Evolutionary conservation across 1,140 invertebrate species (phyloP).

Genomic region (Lordiphosa collinella): DNA sequence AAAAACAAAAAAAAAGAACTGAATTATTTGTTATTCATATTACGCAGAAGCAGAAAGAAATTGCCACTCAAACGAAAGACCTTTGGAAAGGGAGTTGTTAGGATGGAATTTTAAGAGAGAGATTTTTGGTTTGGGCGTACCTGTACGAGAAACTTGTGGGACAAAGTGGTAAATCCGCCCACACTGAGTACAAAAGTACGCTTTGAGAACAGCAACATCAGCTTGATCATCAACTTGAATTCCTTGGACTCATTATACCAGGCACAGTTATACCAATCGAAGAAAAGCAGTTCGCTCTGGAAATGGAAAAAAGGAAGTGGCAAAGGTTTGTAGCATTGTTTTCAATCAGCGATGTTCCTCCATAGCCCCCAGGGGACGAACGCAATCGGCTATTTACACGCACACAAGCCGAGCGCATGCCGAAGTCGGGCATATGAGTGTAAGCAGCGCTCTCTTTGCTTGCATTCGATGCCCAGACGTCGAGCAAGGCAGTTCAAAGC

Average conservation of each 20-base stretch:
- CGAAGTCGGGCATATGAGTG: no score
- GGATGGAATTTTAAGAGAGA: background rate
- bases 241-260: slow-evolving; percentile 62
- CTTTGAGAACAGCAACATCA: slow-evolving; percentile 55
- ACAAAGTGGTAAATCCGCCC: slow-evolving; percentile 61
- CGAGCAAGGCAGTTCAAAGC: no score
- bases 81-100: slow-evolving; percentile 5
- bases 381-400: no score
- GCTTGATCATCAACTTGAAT: slow-evolving; percentile 58
- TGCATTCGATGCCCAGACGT: no score
- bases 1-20: background rate
- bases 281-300: slow-evolving; percentile 51
- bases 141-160: slow-evolving; percentile 57
- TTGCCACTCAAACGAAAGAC: slow-evolving; percentile 66
- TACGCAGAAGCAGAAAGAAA: slow-evolving; percentile 59
- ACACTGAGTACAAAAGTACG: slow-evolving; percentile 50
- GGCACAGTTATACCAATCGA: slow-evolving; percentile 57
- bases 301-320: background rate
- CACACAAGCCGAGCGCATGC: no score
- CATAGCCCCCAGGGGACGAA: no score
- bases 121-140: slow-evolving; percentile 3
- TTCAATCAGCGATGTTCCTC: no score
- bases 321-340: no score
- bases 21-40: slow-evolving; percentile 60
- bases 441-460: no score